Base-by-base conservation (phyloP, 2,113 vertebrate genomes). In the Agelaius tricolor region DNA sequence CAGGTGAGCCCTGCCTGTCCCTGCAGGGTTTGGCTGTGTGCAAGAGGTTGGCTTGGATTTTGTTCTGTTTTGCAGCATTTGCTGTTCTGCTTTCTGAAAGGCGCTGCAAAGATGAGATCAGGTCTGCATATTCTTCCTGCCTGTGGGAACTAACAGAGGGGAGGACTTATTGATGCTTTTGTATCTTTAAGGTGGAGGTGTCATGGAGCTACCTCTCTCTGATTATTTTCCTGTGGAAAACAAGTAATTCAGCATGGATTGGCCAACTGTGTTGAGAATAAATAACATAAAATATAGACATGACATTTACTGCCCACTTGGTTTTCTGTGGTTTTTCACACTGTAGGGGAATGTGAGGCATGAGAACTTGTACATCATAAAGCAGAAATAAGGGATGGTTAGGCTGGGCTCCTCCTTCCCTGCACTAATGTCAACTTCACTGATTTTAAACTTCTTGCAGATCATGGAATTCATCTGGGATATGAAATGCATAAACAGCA, bases 1-100 rank as follows among this genome's bases (percentile, higher is more conserved):
- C 92, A 99, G 99, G 99, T 99, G 91, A 82, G 97, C 66, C 31
- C 26, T 63, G 10, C 31, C 31, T 44, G 39, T 17, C 59, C 55
- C 52, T 31, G 37, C 0, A 0, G 9, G 22, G 13, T 28, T 26
- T 16, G 63, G 21, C 65, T 57, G 1, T 10, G 6, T 65, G 33
- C 22, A 72, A 17, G 41, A 57, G 44, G 2, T 13, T 72, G 52
- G 13, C 7, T 5, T 87, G 58, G 54, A 13, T 82, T 68, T 57
- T 57, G 27, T 72, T 72, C 33, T 37, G 33, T 17, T 19, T 75
- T 68, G 44, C 30, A 51, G 54, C 15, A 6, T 5, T 71, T 78
- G 37, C 17, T 75, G 0, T 43, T 87, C 37, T 79, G 47, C 33
- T 78, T 71, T 84, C 65, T 24, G 15, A 47, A 66, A 65, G 31